Conservation (phyloP, 1,140 invertebrate species). For the Conopomorpha cramerella region DNA sequence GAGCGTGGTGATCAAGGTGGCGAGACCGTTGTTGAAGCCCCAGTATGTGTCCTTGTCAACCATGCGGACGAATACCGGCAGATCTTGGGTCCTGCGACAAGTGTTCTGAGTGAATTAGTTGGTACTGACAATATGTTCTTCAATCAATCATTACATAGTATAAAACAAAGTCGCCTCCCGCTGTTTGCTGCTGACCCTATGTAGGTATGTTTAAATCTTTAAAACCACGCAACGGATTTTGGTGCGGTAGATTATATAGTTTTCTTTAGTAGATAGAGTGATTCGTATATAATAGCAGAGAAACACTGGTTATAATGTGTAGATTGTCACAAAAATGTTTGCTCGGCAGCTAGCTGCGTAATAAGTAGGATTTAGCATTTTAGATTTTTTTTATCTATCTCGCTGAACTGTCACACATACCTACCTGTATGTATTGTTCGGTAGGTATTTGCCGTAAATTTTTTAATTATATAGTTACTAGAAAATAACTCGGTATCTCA, state of each 20-base stretch:
- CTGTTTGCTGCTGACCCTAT: not conserved
- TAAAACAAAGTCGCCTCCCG: not conserved
- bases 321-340: too few relatives aligned
- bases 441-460: not conserved
- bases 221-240: too few relatives aligned
- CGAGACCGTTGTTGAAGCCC: conserved; percentile 73
- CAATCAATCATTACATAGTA: not conserved
- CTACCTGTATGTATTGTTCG: not conserved
- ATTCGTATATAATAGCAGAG: too few relatives aligned
- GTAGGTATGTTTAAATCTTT: too few relatives aligned
- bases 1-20: conserved; percentile 75
- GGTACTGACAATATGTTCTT: not conserved
- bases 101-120: too few relatives aligned
- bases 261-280: too few relatives aligned
- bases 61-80: conserved; percentile 80
- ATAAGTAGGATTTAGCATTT: too few relatives aligned
- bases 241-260: too few relatives aligned
- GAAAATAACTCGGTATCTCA: not conserved
- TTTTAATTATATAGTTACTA: not conserved
- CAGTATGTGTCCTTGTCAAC: conserved; percentile 80
- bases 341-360: too few relatives aligned
- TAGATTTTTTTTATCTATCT: too few relatives aligned
- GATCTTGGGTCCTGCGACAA: conserved; percentile 69
- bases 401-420: too few relatives aligned
- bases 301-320: too few relatives aligned